phyloP scores from a whole-genome alignment of 64 coral and sea anemone genomes.

The Porites lutea region DNA sequence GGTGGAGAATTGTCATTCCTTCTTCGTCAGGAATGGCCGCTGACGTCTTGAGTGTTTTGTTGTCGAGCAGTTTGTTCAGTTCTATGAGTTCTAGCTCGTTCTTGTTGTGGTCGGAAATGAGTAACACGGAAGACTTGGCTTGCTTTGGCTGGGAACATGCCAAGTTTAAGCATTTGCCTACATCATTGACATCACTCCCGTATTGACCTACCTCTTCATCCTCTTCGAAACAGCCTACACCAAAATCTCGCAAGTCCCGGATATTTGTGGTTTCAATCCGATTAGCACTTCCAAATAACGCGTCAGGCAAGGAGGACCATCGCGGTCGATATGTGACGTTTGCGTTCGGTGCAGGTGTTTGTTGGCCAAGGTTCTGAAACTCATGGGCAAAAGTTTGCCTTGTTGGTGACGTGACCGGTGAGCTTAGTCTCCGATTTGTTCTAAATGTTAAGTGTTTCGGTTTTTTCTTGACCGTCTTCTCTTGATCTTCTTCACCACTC shows the following conservation, averaged over 20 bases:
- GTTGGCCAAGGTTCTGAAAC: not conserved
- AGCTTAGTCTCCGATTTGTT: not conserved
- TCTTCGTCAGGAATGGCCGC: conserved; percentile 36
- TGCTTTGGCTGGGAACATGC: conserved; percentile 30
- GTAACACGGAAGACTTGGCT: conserved; percentile 29
- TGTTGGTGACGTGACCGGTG: not conserved
- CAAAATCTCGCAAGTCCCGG: not conserved
- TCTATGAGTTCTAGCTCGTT: conserved; percentile 37
- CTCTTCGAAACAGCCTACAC: conserved; percentile 37
- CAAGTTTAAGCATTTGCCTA: conserved; percentile 37
- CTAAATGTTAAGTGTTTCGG: conserved; percentile 31
- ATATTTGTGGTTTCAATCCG: conserved; percentile 29
- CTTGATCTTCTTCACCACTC: not conserved
- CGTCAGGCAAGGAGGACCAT: conserved; percentile 20
- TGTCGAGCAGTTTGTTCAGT: conserved; percentile 45
- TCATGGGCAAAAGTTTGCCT: conserved; percentile 3
- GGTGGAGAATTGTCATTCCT: conserved; percentile 50
- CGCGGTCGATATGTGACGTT: not conserved
- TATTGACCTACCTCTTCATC: conserved; percentile 25
- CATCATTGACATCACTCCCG: conserved; percentile 28
- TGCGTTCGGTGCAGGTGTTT: not conserved
- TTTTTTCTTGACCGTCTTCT: not conserved
- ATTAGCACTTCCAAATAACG: conserved; percentile 11
- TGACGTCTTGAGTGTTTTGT: conserved; percentile 20
- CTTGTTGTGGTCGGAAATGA: conserved; percentile 22